Evolutionary conservation across 2,113 vertebrate species (phyloP), one percentile per base, ranked within the genome.

Genomic region (Hoplias malabaricus): DNA sequence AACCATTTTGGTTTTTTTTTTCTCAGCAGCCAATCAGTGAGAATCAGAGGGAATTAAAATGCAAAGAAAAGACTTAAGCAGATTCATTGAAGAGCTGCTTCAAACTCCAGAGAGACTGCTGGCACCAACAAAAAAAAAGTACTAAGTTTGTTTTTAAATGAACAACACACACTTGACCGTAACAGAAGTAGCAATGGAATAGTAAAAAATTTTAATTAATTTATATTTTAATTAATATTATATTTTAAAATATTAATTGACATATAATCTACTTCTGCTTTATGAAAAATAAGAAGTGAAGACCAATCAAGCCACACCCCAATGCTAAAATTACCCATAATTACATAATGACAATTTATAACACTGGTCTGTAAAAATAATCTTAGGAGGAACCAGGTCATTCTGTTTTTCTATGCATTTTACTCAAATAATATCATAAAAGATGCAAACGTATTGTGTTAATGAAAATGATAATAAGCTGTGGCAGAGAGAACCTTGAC

Each of bases 1-100:
- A 29, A 57, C 46, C 27, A 43, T 56, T 73, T 68, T 68, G 61
- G 73, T 69, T 38, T 69, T 34, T 50, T 10, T 66, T 21, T 14
- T 29, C 70, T 27, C n/a, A n/a, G 12, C 25, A 29, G 14, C 14
- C 16, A 16, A 2, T 27, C 43, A 19, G n/a, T 16, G 23, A 31
- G n/a, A 19, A 42, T 1, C 59, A 42, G 14, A 56, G 76, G 63
- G 77, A 68, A 88, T 91, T 91, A 90, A 92, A 84, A 92, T 91
- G 87, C 85, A 92, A 87, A 82, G 25, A 72, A 80, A 66, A 21
- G 67, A 78, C 86, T 89, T 93, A 93, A 93, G 82, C 85, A 93
- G 86, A 92, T 92, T 87, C 91, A 92, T 91, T 92, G 90, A 91
- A 91, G 84, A 84, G 79, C 80, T 81, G 46, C 43, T 83, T 75